Evolutionary conservation across 1,140 invertebrate genomes (phyloP), one percentile per base, ranked within the genome.

Genomic region (Lethocerus indicus): DNA sequence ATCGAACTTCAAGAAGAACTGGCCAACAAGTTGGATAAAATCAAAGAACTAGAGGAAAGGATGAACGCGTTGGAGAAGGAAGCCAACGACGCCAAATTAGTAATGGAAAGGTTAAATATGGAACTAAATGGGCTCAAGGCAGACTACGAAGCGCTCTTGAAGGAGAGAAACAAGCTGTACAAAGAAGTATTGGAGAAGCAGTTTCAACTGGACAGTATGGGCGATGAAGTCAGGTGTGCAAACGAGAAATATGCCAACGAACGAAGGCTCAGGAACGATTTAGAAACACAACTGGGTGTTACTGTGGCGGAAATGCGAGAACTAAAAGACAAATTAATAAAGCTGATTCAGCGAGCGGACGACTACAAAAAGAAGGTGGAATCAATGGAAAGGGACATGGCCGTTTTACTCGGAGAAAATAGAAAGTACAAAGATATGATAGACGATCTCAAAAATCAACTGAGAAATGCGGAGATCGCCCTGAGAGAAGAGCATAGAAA

Each of bases 331-430:
- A 27, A 49, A 42, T 24, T 14, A 20, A 42, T 4, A 20, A 25
- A 37, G 21, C 3, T 42, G 25, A 42, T 23, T 9, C 48, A 52
- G 18, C 25, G 28, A 29, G 12, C 49, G 13, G 39, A 48, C 24
- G 39, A 29, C 7, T 14, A 18, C 13, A 52, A 42, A 7, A 25
- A 20, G n/a, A 5, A 18, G 13, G 44, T 42, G 21, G 39, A 16
- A 20, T 21, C 13, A 12, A 21, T 48, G 24, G 32, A 46, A 35
- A 26, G 20, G 24, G 20, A 48, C 0, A 28, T 52, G 6, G 36
- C 26, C 2, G 18, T 5, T 1, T 24, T 43, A n/a, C 42, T 48
- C 23, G 35, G 14, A 6, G 45, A 52, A 23, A 48, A 29, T 26
- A 43, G 25, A 25, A 9, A 3, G 13, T 26, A 25, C 5, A 18